Conservation (phyloP, 2,797 vertebrate genomes). For the Mus minutoides region DNA sequence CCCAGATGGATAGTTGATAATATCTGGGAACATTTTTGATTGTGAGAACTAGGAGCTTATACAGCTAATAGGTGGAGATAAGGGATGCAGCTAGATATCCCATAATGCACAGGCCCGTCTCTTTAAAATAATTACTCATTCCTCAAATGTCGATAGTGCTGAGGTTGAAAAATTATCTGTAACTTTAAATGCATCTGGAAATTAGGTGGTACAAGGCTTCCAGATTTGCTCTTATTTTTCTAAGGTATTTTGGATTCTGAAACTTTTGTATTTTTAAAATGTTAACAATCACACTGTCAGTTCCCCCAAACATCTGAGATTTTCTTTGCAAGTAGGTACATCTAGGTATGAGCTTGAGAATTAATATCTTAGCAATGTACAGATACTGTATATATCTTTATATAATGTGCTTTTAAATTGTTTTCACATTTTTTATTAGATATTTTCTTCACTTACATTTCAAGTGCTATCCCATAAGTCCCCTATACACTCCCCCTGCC, state of each 20-base stretch:
- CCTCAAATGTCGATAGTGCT: neutral
- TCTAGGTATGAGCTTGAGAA: neutral
- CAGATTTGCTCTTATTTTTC: conserved; percentile 9
- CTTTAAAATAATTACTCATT: neutral
- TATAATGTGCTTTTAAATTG: neutral
- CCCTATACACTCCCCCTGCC: too few species aligned
- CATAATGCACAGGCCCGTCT: neutral
- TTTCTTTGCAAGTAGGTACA: conserved; percentile 10
- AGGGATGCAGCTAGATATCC: neutral
- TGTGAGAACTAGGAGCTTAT: neutral
- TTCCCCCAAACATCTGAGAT: neutral
- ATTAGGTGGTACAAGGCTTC: neutral
- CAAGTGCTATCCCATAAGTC: too few species aligned
- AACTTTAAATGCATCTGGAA: neutral
- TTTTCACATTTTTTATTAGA: too few species aligned
- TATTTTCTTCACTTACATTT: too few species aligned
- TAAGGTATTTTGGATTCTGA: neutral
- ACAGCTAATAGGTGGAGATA: neutral
- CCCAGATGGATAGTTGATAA: neutral
- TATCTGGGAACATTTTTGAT: neutral
- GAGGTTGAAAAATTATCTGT: neutral
- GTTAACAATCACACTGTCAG: neutral
- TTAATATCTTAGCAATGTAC: neutral
- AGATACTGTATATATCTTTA: neutral
- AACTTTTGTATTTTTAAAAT: neutral